Conservation (phyloP, 2,113 vertebrate species). For the Channa maculata region DNA sequence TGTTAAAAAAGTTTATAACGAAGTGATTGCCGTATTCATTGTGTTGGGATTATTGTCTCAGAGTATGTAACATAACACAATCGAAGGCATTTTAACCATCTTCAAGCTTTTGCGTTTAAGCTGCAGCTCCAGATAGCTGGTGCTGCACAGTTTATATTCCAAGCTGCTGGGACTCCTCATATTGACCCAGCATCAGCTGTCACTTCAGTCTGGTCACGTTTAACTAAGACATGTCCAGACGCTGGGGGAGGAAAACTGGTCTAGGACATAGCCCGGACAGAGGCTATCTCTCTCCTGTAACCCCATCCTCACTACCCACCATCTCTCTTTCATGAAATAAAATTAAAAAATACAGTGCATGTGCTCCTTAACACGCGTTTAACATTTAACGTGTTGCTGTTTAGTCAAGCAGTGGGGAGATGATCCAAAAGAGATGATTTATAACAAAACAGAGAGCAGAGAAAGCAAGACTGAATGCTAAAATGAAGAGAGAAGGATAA, state of each 20-base stretch:
- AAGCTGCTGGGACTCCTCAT: constrained; percentile 11
- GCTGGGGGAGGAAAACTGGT: constrained; percentile 6
- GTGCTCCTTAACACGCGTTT: background rate
- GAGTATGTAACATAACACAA: too few relatives aligned
- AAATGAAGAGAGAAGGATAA: background rate
- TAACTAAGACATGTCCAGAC: constrained; percentile 66
- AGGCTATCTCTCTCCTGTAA: constrained; percentile 5
- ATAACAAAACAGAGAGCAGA: constrained; percentile 27
- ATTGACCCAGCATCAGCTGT: constrained; percentile 29
- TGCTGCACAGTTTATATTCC: background rate
- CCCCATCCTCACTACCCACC: background rate
- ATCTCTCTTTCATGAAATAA: too few relatives aligned
- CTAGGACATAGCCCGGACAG: constrained; percentile 23
- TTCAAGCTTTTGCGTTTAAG: background rate
- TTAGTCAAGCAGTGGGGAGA: background rate
- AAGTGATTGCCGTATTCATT: too few relatives aligned
- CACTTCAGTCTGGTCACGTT: constrained; percentile 79
- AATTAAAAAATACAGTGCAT: background rate
- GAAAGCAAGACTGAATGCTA: background rate
- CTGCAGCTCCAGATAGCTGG: background rate
- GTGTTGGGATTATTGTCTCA: too few relatives aligned
- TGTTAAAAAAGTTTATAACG: too few relatives aligned
- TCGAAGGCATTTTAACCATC: too few relatives aligned
- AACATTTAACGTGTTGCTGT: background rate
- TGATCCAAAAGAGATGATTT: constrained; percentile 40